Base-by-base conservation (phyloP, 64 coral and sea anemone species). In the Porites lutea region DNA sequence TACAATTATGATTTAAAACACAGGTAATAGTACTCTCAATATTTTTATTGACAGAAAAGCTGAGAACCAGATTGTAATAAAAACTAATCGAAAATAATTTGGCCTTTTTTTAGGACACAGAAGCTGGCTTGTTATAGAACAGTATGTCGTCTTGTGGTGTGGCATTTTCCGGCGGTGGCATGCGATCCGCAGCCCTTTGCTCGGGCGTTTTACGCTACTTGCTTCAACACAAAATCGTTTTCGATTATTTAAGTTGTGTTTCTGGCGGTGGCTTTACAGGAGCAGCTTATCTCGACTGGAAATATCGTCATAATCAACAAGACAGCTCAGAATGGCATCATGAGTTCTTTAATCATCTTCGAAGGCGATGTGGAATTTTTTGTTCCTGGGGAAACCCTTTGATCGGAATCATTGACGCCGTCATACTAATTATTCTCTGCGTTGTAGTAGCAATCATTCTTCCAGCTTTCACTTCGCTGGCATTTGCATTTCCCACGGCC, bases 161-260 rank as follows among this genome's bases (percentile, higher is more conserved):
- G 43, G 75, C 88, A 10, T 71, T 90, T 9, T 90, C 88, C 37
- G 88, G 88, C 5, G 88, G 88, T 14, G 88, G 88, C 19, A 90
- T 90, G 44, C 75, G 88, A 49, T 90, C 88, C 23, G 88, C 88
- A 9, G 77, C 88, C 0, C 47, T 90, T 55, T 90, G 88, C 37
- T 55, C 88, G 2, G 88, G 88, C 44, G 88, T 80, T 3, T 59
- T 90, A 16, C 63, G 88, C 1, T 90, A 90, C 57, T 10, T 90
- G 78, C 88, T 90, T 23, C 88, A 90, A 67, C 15, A 90, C 14
- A 60, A 80, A 13, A 45, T 90, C 48, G 50, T 22, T 48, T 68
- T 90, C 65, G 75, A 68, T 47, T 90, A 90, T n/a, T 68, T 90
- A 50, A 90, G 88, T 46, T 80, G 88, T 71, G 88, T 90, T 9